Evolutionary conservation across 2,113 vertebrate species (phyloP).

Genomic region (Chlamydotis undulata): DNA sequence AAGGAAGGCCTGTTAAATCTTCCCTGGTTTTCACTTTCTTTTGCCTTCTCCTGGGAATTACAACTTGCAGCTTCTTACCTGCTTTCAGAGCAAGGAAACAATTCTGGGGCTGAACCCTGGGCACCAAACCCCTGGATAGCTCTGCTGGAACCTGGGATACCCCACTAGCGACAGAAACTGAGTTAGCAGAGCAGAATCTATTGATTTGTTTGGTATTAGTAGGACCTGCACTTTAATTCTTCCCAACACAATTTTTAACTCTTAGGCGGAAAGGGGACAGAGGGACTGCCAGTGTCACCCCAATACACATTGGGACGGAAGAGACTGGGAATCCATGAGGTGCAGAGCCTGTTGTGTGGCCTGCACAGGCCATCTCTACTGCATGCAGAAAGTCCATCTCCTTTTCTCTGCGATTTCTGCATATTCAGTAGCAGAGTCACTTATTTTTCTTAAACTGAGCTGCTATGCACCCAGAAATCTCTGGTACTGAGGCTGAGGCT

Average conservation of each 20-base stretch:
- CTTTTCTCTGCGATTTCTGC: background rate
- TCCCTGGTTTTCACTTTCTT: background rate
- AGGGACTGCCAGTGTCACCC: background rate
- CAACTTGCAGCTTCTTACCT: background rate
- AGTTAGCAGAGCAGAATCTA: background rate
- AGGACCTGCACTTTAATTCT: background rate
- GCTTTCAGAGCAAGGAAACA: background rate
- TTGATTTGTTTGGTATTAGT: background rate
- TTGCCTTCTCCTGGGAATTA: background rate
- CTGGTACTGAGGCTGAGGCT: background rate
- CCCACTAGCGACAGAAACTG: background rate
- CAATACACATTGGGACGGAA: background rate
- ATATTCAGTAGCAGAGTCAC: background rate
- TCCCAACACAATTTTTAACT: background rate
- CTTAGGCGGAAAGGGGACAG: background rate
- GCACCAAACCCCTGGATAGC: background rate
- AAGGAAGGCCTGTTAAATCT: background rate
- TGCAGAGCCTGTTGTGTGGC: background rate
- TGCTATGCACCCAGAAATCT: background rate
- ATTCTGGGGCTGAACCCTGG: background rate
- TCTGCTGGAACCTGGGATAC: background rate
- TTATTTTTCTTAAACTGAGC: background rate
- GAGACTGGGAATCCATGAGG: background rate
- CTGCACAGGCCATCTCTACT: background rate
- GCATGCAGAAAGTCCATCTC: background rate